Base-by-base conservation (phyloP, 2,888 invertebrate species). In the Quadriops clusia region DNA sequence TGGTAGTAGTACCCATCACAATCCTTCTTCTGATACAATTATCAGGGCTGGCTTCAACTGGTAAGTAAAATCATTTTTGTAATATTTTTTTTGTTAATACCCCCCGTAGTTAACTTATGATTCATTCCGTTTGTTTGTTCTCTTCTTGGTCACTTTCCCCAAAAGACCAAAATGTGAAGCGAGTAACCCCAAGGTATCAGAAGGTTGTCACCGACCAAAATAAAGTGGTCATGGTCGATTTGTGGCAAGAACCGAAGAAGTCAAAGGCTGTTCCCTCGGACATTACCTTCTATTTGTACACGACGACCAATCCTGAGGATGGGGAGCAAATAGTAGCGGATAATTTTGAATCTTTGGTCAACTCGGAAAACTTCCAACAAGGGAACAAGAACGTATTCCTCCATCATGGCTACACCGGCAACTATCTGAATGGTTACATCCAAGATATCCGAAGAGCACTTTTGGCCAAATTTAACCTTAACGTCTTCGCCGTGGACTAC, bases 401-500 rank as follows among this genome's bases (percentile, higher is more conserved):
- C 4, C 33, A 36, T 5, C 42, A 42, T 13, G 42, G 42, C 11
- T 42, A 40, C 40, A 33, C 31, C 3, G 34, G 32, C 21, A 30
- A 31, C 22, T 26, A 28, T 13, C n/a, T 28, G 17, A 42, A 38
- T 21, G 29, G 25, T 5, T 30, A 28, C 16, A 15, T 33, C n/a
- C 22, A n/a, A n/a, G 23, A 21, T 8, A 35, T 34, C 3, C 33
- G 30, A 25, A 30, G 37, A 24, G 33, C 27, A n/a, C 18, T 40
- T 10, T 20, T 40, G 8, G 22, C 13, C 7, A 17, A 12, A 6
- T 33, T 33, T 9, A 34, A 42, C 20, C 32, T 36, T 21, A 42
- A 42, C 22, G 28, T 42, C 6, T 32, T 42, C 17, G 33, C 35
- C 15, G 36, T 42, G 18, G 42, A 40, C 22, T 42, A 38, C 37